phyloP scores from a whole-genome alignment of 2,888 invertebrate species.

The Halictus quadricinctus region DNA sequence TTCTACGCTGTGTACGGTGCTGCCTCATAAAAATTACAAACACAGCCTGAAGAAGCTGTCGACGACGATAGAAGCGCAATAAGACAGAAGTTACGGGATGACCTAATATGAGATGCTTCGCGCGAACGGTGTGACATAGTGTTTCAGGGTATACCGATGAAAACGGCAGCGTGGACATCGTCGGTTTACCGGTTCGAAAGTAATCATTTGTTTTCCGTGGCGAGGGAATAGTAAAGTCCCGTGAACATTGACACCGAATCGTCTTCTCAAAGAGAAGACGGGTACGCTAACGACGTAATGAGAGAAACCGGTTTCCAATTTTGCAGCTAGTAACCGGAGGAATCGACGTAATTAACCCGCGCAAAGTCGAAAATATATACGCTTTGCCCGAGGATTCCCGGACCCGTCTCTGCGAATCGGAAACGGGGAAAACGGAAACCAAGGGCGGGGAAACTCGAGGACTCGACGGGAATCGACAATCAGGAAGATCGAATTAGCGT shows the following conservation, averaged over 20 bases:
- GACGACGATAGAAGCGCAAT: too few relatives aligned
- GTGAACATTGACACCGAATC: slow-evolving; percentile 40
- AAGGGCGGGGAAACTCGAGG: background rate
- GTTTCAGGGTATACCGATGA: background rate
- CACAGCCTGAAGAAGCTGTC: background rate
- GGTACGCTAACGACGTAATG: slow-evolving; percentile 42
- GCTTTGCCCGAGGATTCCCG: slow-evolving; percentile 33
- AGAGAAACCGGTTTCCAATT: slow-evolving; percentile 64
- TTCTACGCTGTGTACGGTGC: too few relatives aligned
- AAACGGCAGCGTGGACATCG: background rate
- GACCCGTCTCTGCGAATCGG: background rate
- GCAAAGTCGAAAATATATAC: slow-evolving; percentile 45
- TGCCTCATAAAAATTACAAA: background rate
- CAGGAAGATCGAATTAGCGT: background rate
- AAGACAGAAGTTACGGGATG: background rate
- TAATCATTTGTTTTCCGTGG: slow-evolving; percentile 7
- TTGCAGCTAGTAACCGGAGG: slow-evolving; percentile 53
- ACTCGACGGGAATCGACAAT: background rate
- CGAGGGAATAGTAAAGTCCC: slow-evolving; percentile 18
- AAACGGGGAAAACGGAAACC: slow-evolving; percentile 31
- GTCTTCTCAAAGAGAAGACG: slow-evolving; percentile 37
- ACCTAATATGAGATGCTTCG: background rate
- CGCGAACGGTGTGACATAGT: background rate
- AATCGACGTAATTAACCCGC: slow-evolving; percentile 36
- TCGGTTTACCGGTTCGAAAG: background rate